These are phyloP conservation scores for Leptothorax acervorum DNA, from an alignment of 2,888 invertebrate species.

Conservation along the genomic window DNA sequence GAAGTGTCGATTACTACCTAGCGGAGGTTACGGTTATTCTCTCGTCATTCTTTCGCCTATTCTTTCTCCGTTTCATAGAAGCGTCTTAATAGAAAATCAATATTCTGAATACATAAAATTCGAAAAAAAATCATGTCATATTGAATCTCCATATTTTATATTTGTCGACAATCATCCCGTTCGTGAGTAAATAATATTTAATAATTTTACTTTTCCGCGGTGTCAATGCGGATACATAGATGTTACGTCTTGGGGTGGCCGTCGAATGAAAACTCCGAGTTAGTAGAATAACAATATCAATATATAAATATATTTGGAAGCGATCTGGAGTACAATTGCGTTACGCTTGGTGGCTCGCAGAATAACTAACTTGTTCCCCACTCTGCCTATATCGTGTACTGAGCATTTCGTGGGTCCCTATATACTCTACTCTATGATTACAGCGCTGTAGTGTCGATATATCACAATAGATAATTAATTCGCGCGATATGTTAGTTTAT, in stretches of 20 bases:
- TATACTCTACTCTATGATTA: no score
- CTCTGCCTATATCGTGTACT: no score
- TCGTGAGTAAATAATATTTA: background rate
- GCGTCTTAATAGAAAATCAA: conserved; percentile 57
- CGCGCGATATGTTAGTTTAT: background rate
- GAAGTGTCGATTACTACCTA: conserved; percentile 74
- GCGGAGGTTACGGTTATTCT: conserved; percentile 66
- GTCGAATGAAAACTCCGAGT: no score
- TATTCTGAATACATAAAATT: conserved; percentile 12
- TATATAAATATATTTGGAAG: no score
- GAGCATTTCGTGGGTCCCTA: no score
- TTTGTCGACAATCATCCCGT: background rate
- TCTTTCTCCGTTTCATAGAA: conserved; percentile 22
- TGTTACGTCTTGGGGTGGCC: no score
- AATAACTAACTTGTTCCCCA: no score
- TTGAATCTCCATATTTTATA: no score
- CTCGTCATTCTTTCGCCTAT: conserved; percentile 34
- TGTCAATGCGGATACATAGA: background rate
- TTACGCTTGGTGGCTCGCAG: no score
- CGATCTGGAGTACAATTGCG: no score
- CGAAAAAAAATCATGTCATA: background rate
- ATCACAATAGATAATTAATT: background rate
- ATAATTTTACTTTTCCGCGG: background rate
- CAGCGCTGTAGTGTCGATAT: no score
- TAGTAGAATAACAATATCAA: no score